phyloP scores from a whole-genome alignment of 2,113 vertebrate species.

The Myiozetetes cayanensis region DNA sequence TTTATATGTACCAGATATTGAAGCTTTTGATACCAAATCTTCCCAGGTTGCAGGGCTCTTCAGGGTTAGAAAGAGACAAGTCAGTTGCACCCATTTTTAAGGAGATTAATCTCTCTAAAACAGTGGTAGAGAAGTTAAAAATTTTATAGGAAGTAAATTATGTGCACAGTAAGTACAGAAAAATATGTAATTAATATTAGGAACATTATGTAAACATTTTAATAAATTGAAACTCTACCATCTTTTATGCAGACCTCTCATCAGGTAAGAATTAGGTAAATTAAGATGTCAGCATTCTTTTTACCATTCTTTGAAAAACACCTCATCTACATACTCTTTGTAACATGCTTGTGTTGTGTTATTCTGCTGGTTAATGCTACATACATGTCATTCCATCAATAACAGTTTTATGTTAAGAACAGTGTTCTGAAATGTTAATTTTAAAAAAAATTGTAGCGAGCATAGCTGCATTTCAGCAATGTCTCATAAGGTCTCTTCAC shows the following conservation, averaged over 20 bases:
- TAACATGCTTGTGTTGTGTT: not conserved
- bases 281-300: not conserved
- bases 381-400: not conserved
- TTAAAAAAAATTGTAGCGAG: not conserved
- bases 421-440: not conserved
- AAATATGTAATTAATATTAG: not conserved
- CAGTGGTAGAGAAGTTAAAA: not conserved
- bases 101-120: not conserved
- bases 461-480: not conserved
- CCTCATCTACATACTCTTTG: not conserved
- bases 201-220: not conserved
- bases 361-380: not conserved
- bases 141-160: not conserved
- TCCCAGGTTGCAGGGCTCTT: not conserved
- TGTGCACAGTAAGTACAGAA: not conserved
- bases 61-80: not conserved
- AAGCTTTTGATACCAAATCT: not conserved
- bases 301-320: not conserved
- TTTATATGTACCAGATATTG: not conserved
- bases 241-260: not conserved
- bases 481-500: not conserved
- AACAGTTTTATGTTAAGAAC: not conserved
- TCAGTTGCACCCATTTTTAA: not conserved
- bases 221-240: not conserved
- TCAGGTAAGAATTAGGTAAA: not conserved